Conservation (phyloP, 2,888 invertebrate species). For the Bibio marci region DNA sequence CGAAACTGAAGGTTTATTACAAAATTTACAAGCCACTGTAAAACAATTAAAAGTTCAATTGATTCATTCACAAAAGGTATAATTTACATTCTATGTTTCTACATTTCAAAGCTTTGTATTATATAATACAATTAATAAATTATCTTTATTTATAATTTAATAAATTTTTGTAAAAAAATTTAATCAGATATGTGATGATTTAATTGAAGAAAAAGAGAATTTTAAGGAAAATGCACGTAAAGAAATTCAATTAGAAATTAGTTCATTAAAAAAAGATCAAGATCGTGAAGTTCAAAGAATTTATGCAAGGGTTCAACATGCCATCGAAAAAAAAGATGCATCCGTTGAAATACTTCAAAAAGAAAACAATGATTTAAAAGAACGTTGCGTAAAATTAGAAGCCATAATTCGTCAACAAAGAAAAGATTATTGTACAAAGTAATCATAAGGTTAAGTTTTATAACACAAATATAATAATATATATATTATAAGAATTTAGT, state of each 20-base stretch:
- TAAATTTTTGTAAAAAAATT: too few relatives aligned
- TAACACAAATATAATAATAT: too few relatives aligned
- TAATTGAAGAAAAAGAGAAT: conserved; percentile 36
- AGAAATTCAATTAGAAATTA: conserved; percentile 44
- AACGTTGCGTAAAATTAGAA: conserved; percentile 58
- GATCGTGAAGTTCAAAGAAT: conserved; percentile 64
- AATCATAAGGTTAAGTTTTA: conserved; percentile 9
- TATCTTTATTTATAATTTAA: too few relatives aligned
- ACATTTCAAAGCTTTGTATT: too few relatives aligned
- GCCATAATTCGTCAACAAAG: conserved; percentile 59
- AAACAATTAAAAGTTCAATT: conserved; percentile 50
- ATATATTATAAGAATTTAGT: too few relatives aligned
- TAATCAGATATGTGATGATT: conserved; percentile 31
- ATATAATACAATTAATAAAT: too few relatives aligned
- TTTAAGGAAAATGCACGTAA: conserved; percentile 40
- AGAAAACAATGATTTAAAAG: conserved; percentile 49
- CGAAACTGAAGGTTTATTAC: conserved; percentile 43
- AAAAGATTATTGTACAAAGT: conserved; percentile 41
- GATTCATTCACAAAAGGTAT: conserved; percentile 44
- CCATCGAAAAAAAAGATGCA: conserved; percentile 64
- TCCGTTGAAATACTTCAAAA: conserved; percentile 52
- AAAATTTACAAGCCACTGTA: conserved; percentile 37
- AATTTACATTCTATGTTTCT: too few relatives aligned
- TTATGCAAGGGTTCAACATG: conserved; percentile 65
- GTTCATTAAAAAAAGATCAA: conserved; percentile 42